Conservation (phyloP, 2,113 vertebrate genomes). For the Eolophus roseicapilla region DNA sequence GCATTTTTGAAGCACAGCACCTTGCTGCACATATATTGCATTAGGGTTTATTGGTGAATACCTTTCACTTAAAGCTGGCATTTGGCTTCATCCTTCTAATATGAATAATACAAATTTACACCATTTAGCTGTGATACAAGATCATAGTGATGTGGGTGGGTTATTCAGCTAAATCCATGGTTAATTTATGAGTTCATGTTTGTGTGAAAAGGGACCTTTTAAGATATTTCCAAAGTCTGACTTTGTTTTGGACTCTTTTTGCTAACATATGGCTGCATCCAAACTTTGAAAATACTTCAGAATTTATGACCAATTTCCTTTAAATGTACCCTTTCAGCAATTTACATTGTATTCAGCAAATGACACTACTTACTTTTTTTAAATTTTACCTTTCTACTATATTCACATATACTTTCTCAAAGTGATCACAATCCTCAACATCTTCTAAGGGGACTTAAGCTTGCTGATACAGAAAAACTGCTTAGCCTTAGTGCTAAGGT, state of each 20-base stretch:
- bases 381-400: background rate
- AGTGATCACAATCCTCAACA: background rate
- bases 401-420: background rate
- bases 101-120: background rate
- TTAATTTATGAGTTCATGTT: background rate
- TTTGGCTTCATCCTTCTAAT: background rate
- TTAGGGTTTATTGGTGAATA: background rate
- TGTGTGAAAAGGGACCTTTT: background rate
- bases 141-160: background rate
- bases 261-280: background rate
- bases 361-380: background rate
- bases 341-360: background rate
- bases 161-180: background rate
- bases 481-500: background rate
- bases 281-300: background rate
- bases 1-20: background rate
- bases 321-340: background rate
- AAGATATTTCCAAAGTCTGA: background rate
- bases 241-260: background rate
- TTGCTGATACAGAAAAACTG: background rate
- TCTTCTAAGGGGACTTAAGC: background rate
- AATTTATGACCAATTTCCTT: background rate
- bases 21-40: rapidly evolving
- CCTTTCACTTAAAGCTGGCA: background rate
- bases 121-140: background rate